Base-by-base conservation (phyloP, 1,140 invertebrate genomes). In the Ruditapes philippinarum region DNA sequence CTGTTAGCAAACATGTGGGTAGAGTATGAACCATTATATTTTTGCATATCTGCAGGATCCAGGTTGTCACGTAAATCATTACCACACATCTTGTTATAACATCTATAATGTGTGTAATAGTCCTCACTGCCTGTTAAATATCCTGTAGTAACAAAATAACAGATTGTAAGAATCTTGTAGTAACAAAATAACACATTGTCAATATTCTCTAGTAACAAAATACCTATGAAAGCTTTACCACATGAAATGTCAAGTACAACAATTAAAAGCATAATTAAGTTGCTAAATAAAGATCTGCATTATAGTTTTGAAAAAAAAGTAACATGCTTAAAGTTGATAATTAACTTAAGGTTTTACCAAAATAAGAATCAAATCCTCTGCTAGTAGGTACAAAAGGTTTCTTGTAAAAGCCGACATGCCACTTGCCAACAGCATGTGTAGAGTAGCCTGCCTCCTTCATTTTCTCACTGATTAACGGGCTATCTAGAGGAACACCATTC, bases 391-490 rank as follows among this genome's bases (percentile, higher is more conserved):
- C 80, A 88, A 91, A 95, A 25, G 94, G 91, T 51, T 95, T 85
- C 65, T 94, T 94, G 84, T 94, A 95, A 90, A 95, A 95, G 12
- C 96, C 96, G 11, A 96, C 81, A 90, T 96, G 95, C 95, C 96
- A 96, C 89, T 96, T 96, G 4, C 95, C 95, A 14, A 96, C 93
- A 60, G 91, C 91, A 83, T 96, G 95, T 11, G 94, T 96, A 28
- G 91, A 73, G 78, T 96, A 96, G 3, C 94, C 94, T 68, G 91
- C 91, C 38, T 94, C 91, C 45, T 90, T 89, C 45, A 95, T 45
- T 73, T 93, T 94, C 76, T 95, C 91, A 3, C 95, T 94, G 11
- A 96, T n/a, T 12, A 95, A 94, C 22, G 93, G 93, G 38, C 92
- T 91, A 60, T 95, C 89, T 28, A 94, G 82, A 0, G 95, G 95